Evolutionary conservation across 2,888 invertebrate species (phyloP), one percentile per base, ranked within the genome.

Genomic region (Adelphocoris suturalis): DNA sequence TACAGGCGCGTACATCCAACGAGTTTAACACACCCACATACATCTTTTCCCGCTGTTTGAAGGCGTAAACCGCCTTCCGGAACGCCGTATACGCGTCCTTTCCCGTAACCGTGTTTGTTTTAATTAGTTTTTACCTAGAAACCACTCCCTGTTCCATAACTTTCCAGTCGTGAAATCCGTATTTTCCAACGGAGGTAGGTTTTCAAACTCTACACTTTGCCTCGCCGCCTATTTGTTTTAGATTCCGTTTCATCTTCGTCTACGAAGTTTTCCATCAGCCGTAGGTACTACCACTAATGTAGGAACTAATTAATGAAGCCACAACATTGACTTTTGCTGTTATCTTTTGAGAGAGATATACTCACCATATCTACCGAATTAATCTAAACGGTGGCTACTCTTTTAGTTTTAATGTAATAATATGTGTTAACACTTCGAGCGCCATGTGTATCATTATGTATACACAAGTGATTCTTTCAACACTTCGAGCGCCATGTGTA

Each of bases 111-210:
- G 57, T 57, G 57, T 57, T 57, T 57, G 57, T 16, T 57, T 37
- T 57, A 57, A 57, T 57, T 57, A 57, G 57, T 57, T 57, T 57
- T 57, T n/a, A 57, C 57, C 14, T 14, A 16, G 57, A 57, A 57
- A 57, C 57, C 57, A 16, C 16, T 16, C 14, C 57, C n/a, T 57
- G n/a, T n/a, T 57, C 57, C 57, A 7, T n/a, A 57, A 57, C 57
- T 57, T 57, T 14, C 16, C 16, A 57, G 57, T 57, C 57, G n/a
- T n/a, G 57, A 14, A n/a, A 57, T 57, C 19, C 57, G 57, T n/a
- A n/a, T 57, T 57, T n/a, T 57, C 57, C n/a, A 57, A 57, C 57
- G n/a, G 57, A 16, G 57, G n/a, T 57, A n/a, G 57, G 57, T 57
- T 57, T 57, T 57, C 57, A 57, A 57, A 16, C 16, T 57, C 16